Evolutionary conservation across 2,113 vertebrate species (phyloP).

Genomic region (Zosterops pallidus): DNA sequence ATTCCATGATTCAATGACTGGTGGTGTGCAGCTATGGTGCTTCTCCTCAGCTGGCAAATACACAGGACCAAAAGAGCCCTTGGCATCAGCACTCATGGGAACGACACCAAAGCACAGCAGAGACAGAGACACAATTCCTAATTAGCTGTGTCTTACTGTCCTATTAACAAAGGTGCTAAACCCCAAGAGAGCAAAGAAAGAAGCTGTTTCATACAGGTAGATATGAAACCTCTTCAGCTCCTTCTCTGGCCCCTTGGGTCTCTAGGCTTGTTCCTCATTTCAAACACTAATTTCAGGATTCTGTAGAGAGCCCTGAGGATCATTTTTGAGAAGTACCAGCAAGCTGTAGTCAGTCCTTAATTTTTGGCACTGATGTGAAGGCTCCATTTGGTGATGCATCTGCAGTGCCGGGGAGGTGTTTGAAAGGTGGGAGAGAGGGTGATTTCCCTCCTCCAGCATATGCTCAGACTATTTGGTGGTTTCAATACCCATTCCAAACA

Average conservation of each 20-base stretch:
- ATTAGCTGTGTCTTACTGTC: neutral
- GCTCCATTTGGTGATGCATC: neutral
- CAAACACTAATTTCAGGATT: neutral
- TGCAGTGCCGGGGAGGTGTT: neutral
- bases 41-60: neutral
- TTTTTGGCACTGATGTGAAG: neutral
- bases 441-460: neutral
- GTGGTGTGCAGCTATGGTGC: neutral
- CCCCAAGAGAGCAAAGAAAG: neutral
- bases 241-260: neutral
- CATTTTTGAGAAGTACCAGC: neutral
- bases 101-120: neutral
- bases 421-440: neutral
- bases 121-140: neutral
- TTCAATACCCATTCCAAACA: neutral
- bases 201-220: neutral
- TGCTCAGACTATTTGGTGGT: neutral
- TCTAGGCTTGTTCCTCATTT: neutral
- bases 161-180: neutral
- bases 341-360: neutral
- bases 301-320: neutral
- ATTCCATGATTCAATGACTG: too few relatives aligned
- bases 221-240: neutral
- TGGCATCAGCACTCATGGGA: neutral
- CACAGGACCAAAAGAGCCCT: neutral